Conservation (phyloP, 2,113 vertebrate genomes). For the Equus quagga region DNA sequence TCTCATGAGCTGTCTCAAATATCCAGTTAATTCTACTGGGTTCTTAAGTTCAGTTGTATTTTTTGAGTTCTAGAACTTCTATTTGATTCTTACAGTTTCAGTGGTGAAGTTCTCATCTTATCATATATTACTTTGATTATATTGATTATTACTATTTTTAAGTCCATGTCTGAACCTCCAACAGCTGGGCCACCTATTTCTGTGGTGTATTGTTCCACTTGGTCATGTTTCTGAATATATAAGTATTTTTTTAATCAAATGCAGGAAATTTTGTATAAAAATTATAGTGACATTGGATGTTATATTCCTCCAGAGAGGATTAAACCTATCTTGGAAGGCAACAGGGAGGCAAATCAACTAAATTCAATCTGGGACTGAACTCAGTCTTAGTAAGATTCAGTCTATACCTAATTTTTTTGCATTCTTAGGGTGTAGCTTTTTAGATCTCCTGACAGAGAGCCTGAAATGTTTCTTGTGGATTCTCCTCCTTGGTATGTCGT, state of each 20-base stretch:
- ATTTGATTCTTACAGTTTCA: neutral
- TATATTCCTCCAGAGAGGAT: neutral
- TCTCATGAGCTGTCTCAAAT: neutral
- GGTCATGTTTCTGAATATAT: neutral
- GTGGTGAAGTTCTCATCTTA: neutral
- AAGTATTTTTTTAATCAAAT: neutral
- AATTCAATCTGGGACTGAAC: neutral
- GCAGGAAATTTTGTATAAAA: neutral
- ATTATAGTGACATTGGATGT: neutral
- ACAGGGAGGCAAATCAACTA: neutral
- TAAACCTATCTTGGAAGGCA: neutral
- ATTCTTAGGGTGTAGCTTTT: neutral
- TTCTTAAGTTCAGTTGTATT: neutral
- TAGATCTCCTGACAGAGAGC: neutral
- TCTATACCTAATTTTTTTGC: neutral
- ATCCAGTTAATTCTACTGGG: neutral
- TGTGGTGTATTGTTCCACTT: neutral
- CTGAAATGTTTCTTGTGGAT: neutral
- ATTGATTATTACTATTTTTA: neutral
- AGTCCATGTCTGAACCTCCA: neutral
- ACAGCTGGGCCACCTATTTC: neutral
- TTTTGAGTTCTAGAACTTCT: constrained; percentile 8
- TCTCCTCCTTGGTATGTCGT: neutral
- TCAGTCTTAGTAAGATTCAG: neutral
- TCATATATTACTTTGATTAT: constrained; percentile 6